Evolutionary conservation across 2,113 vertebrate species (phyloP).

Genomic region (Nerophis ophidion): DNA sequence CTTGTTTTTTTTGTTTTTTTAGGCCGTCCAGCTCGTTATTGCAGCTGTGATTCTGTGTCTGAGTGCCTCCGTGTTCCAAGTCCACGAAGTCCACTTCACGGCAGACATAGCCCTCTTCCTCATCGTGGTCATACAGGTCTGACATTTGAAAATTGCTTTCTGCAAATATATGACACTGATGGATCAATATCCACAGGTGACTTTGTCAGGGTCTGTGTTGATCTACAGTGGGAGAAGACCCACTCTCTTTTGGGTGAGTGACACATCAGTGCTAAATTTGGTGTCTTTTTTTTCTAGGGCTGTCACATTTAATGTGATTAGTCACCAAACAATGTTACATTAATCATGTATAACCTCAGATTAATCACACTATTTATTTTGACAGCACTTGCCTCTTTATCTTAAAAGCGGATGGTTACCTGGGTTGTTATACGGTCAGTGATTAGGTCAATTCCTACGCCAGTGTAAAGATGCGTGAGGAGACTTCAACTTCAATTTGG

Average conservation of each 20-base stretch:
- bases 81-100: constrained; percentile 72
- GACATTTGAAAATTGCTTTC: neutral
- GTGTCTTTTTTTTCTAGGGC: neutral
- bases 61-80: constrained; percentile 67
- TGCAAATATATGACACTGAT: no score
- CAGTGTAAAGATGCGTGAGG: no score
- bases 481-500: no score
- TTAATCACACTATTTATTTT: no score
- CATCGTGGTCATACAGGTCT: constrained; percentile 67
- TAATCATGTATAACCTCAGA: no score
- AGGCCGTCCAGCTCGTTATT: constrained; percentile 74
- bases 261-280: neutral
- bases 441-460: no score
- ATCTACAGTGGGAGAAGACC: constrained; percentile 70
- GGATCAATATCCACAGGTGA: constrained; percentile 44
- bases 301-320: no score
- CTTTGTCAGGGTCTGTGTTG: constrained; percentile 69
- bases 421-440: no score
- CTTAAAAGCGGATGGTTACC: no score
- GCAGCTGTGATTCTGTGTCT: constrained; percentile 68
- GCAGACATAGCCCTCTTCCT: constrained; percentile 65
- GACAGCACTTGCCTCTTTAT: no score
- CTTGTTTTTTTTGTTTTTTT: no score
- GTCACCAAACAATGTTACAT: no score
- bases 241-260: constrained; percentile 71